A percentile compares a stretch with the other conserved stretches of the same genome.
phyloP scores from a whole-genome alignment of 2,888 invertebrate species.

The Didymodactylos carnosus region DNA sequence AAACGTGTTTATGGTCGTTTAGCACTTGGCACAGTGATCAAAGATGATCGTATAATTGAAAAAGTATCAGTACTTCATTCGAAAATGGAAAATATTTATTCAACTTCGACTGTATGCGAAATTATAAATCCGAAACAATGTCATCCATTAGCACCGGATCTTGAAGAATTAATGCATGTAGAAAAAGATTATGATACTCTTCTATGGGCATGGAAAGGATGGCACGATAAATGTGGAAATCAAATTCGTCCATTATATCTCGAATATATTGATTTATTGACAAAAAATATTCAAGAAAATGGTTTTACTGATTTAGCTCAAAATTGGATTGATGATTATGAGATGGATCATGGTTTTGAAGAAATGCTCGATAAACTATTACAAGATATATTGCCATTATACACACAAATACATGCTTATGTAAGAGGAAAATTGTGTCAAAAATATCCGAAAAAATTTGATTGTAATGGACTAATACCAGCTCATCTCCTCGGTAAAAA shows the following conservation, averaged over 20 bases:
- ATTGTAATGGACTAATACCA: constrained; percentile 19
- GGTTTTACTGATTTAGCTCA: constrained; percentile 11
- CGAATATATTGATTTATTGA: constrained; percentile 10
- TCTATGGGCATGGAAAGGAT: constrained; percentile 10
- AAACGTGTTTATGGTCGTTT: neutral
- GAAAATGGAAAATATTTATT: constrained; percentile 1
- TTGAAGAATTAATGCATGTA: neutral
- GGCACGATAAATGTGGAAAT: constrained; percentile 14
- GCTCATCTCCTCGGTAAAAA: constrained; percentile 15
- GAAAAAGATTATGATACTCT: constrained; percentile 2
- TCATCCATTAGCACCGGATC: neutral
- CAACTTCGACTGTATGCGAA: neutral
- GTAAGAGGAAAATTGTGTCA: constrained; percentile 33
- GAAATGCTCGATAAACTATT: constrained; percentile 21
- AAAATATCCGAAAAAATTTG: constrained; percentile 35
- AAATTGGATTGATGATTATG: constrained; percentile 15
- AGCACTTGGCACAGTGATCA: neutral
- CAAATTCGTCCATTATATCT: constrained; percentile 15
- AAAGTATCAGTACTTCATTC: neutral
- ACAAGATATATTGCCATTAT: constrained; percentile 24
- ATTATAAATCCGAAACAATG: neutral
- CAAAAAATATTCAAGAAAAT: constrained; percentile 11
- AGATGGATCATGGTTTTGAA: constrained; percentile 18
- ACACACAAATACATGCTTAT: constrained; percentile 29
- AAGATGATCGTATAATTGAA: neutral